Evolutionary conservation across 1,140 invertebrate species (phyloP).

Genomic region (Pseudobourletiella spinata): DNA sequence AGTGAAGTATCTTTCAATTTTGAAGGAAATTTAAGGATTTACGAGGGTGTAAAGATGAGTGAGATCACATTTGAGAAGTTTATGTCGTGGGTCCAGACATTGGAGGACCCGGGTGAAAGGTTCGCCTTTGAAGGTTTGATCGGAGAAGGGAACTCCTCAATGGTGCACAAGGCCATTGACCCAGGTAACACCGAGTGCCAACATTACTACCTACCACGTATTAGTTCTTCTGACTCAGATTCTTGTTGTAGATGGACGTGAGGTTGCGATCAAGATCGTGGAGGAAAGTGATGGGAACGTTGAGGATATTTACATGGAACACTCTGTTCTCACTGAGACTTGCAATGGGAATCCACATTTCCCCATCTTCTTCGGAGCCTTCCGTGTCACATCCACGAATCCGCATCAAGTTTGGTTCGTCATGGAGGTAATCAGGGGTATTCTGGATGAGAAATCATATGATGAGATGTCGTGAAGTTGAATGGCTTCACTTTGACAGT

Average conservation of each 20-base stretch:
- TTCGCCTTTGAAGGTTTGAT: conserved; percentile 58
- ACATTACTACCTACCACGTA: conserved; percentile 4
- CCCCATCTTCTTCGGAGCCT: conserved; percentile 74
- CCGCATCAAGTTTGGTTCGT: conserved; percentile 77
- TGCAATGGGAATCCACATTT: conserved; percentile 62
- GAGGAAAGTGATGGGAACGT: conserved; percentile 59
- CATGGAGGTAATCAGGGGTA: conserved; percentile 60
- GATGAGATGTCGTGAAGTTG: too few species aligned
- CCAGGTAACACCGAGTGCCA: conserved; percentile 37
- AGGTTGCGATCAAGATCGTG: conserved; percentile 71
- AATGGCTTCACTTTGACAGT: too few species aligned
- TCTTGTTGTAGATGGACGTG: conserved; percentile 46
- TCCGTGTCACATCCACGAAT: conserved; percentile 53
- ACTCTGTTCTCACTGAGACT: conserved; percentile 67
- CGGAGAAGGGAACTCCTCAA: conserved; percentile 62
- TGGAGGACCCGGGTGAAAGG: conserved; percentile 56
- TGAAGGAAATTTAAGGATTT: too few species aligned
- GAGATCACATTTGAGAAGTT: not conserved
- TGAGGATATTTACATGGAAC: conserved; percentile 69
- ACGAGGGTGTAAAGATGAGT: too few species aligned
- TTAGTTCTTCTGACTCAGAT: not conserved
- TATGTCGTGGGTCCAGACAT: conserved; percentile 22
- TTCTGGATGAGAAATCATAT: not conserved
- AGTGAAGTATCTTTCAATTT: too few species aligned
- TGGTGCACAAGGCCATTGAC: conserved; percentile 66